Conservation (phyloP, 1,140 invertebrate species). For the Drosophila sproati region DNA sequence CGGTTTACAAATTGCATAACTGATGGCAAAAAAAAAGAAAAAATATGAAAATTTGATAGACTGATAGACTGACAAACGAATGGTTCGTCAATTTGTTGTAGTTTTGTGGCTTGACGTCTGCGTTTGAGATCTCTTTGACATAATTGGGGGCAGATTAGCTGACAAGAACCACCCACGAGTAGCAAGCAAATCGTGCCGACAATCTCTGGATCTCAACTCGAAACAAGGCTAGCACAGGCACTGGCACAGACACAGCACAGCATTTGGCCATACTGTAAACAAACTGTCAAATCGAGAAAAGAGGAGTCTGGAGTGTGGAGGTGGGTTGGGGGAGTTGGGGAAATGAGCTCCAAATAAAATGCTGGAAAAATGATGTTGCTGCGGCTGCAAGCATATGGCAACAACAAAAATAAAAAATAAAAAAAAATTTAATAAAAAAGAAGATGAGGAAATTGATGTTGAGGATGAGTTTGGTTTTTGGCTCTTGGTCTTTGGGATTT, state of each 20-base stretch:
- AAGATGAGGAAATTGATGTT: slow-evolving; percentile 13
- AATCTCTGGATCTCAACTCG: slow-evolving; percentile 28
- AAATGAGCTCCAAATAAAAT: slow-evolving; percentile 2
- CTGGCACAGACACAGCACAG: not conserved
- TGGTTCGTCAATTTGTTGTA: not conserved
- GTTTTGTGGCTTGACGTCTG: slow-evolving; percentile 29
- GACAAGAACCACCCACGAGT: slow-evolving; percentile 48
- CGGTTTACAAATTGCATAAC: no score
- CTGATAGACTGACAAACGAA: no score
- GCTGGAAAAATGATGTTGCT: slow-evolving; percentile 40
- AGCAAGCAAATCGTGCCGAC: slow-evolving; percentile 47
- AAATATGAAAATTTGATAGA: not conserved
- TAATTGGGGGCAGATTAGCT: slow-evolving; percentile 63
- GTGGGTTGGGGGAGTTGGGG: not conserved
- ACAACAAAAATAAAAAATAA: no score
- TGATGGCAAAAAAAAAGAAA: no score
- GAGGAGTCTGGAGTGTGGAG: not conserved
- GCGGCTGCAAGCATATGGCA: slow-evolving; percentile 29
- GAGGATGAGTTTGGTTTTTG: not conserved
- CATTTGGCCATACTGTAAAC: slow-evolving; percentile 60
- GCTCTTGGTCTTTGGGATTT: not conserved
- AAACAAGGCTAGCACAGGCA: not conserved
- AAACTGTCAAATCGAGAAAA: slow-evolving; percentile 65
- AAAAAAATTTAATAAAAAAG: not conserved
- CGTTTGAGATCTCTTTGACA: slow-evolving; percentile 59